Percentiles rank a stretch among this genome's conserved stretches.
Conservation (phyloP, 2,888 invertebrate genomes). For the Caenorhabditis wallacei region DNA sequence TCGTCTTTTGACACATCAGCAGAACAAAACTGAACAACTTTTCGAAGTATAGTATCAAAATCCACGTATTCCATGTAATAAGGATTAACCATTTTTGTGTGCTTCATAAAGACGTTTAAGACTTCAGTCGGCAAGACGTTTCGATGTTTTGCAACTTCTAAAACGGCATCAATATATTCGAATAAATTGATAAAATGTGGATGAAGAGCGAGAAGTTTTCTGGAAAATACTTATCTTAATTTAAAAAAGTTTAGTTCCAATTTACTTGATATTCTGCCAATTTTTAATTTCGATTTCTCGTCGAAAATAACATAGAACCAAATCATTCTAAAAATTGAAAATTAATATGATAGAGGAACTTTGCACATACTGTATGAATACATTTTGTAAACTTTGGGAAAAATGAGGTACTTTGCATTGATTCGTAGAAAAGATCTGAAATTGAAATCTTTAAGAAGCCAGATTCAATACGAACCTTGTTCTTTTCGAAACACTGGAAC, state of each 20-base stretch:
- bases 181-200: not conserved
- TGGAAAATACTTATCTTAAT: not conserved
- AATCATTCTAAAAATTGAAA: conserved; percentile 33
- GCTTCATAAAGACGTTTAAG: conserved; percentile 12
- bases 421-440: conserved; percentile 38
- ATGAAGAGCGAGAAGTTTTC: conserved; percentile 8
- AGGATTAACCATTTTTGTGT: not conserved
- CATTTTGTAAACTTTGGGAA: conserved; percentile 19
- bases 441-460: not conserved
- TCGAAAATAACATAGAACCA: conserved; percentile 37
- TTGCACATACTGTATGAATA: conserved; percentile 15
- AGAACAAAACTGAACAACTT: not conserved
- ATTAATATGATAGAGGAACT: not conserved
- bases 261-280: conserved; percentile 25
- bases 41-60: conserved; percentile 11
- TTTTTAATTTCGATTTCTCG: conserved; percentile 21
- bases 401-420: not conserved
- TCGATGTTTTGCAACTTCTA: conserved; percentile 1
- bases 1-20: not conserved
- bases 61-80: conserved; percentile 25
- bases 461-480: conserved; percentile 19
- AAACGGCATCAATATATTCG: conserved; percentile 10
- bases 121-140: not conserved
- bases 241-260: not conserved
- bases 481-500: conserved; percentile 22